A percentile compares a stretch with the other conserved stretches of the same genome.
phyloP scores from a whole-genome alignment of 2,888 invertebrate species.

The Saturnia japonica region DNA sequence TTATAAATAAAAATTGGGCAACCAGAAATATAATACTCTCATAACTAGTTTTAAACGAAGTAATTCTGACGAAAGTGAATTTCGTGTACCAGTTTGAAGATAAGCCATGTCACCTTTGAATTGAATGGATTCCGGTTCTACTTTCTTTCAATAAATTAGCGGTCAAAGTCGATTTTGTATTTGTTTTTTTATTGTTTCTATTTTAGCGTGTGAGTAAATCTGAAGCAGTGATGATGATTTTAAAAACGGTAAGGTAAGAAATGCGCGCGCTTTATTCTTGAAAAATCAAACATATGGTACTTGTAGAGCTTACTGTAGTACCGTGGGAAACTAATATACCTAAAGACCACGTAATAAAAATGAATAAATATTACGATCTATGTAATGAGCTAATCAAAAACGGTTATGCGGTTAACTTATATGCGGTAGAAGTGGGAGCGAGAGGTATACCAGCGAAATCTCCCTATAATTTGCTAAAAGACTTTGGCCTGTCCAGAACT shows the following conservation, averaged over 20 bases:
- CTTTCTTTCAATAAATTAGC: conserved; percentile 7
- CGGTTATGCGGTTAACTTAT: too few species aligned
- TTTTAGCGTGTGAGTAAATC: not conserved
- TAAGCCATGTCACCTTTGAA: not conserved
- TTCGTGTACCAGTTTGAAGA: not conserved
- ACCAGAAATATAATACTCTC: not conserved
- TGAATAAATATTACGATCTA: too few species aligned
- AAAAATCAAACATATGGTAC: too few species aligned
- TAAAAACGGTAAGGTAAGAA: not conserved
- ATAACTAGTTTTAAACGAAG: not conserved
- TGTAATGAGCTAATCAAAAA: too few species aligned
- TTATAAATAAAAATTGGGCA: too few species aligned
- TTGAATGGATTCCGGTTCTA: not conserved
- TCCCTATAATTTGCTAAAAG: too few species aligned
- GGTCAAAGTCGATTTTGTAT: not conserved
- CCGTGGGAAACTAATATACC: too few species aligned
- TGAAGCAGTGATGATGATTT: not conserved
- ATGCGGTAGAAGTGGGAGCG: too few species aligned
- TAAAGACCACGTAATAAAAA: too few species aligned
- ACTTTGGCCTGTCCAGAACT: too few species aligned
- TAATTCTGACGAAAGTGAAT: conserved; percentile 1
- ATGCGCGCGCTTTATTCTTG: not conserved
- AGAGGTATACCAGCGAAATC: too few species aligned
- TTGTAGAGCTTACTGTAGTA: too few species aligned
- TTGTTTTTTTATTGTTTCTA: not conserved